Conservation (phyloP, 2,888 invertebrate genomes). For the Platypus cylindrus region DNA sequence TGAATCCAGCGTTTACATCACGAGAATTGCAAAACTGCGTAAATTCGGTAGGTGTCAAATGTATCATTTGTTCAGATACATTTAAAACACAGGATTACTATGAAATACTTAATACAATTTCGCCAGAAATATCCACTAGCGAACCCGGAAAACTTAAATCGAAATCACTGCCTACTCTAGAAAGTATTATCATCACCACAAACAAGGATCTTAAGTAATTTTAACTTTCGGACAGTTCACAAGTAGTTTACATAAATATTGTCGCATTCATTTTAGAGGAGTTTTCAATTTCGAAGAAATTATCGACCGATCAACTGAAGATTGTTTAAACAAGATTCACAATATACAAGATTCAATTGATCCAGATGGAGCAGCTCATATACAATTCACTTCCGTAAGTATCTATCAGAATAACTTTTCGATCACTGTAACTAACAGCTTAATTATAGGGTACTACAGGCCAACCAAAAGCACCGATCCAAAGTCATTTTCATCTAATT, state of each 20-base stretch:
- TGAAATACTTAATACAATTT: conserved; percentile 43
- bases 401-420: background rate
- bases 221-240: too few relatives aligned
- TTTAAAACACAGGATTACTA: conserved; percentile 57
- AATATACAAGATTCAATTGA: conserved; percentile 39
- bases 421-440: conserved; percentile 11
- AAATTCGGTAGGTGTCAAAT: conserved; percentile 55
- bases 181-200: conserved; percentile 43
- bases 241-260: too few relatives aligned
- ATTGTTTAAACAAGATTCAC: conserved; percentile 28
- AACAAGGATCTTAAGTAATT: conserved; percentile 41
- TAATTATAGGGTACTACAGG: conserved; percentile 39
- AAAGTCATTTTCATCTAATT: conserved; percentile 58
- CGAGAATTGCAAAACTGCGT: conserved; percentile 60
- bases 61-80: conserved; percentile 48
- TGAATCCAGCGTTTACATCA: conserved; percentile 63
- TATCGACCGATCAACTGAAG: conserved; percentile 25
- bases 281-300: conserved; percentile 34
- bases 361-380: conserved; percentile 57
- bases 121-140: conserved; percentile 43
- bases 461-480: conserved; percentile 58
- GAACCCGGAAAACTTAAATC: conserved; percentile 39
- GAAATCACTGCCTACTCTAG: conserved; percentile 38
- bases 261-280: too few relatives aligned
- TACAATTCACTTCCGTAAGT: conserved; percentile 67